Percentiles rank a stretch among this genome's conserved stretches.
These are phyloP conservation scores for Stigmatopora nigra DNA, from an alignment of 2,113 vertebrate species.

Conservation along the genomic window DNA sequence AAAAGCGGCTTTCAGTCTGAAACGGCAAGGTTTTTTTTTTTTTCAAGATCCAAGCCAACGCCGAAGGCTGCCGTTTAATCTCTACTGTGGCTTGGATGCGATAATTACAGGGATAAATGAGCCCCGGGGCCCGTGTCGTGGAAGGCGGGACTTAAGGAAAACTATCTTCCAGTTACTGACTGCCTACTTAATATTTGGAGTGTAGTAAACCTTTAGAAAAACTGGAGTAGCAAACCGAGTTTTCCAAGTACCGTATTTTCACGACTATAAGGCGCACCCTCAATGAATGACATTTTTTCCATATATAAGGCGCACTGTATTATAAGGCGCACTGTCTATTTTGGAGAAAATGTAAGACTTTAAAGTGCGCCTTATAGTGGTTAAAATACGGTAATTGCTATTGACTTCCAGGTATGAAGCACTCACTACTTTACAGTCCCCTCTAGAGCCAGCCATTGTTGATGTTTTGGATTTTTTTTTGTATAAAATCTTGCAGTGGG, in stretches of 20 bases:
- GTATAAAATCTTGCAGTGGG: no score
- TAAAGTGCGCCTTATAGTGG: no score
- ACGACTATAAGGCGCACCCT: no score
- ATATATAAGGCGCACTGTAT: no score
- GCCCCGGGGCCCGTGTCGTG: slow-evolving; percentile 25
- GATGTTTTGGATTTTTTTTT: no score
- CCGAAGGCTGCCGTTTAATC: slow-evolving; percentile 44
- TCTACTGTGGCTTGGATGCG: slow-evolving; percentile 40
- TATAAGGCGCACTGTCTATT: no score
- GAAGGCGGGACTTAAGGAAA: slow-evolving; percentile 38
- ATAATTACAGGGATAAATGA: slow-evolving; percentile 48
- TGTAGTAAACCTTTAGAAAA: slow-evolving; percentile 47
- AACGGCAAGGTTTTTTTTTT: slow-evolving; percentile 59
- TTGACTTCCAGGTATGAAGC: no score
- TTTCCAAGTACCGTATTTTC: background rate
- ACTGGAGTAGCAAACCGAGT: slow-evolving; percentile 31
- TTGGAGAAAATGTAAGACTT: no score
- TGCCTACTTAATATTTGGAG: slow-evolving; percentile 66
- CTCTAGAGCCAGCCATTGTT: no score
- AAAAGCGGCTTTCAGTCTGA: slow-evolving; percentile 41
- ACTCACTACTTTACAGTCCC: no score
- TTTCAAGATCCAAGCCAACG: slow-evolving; percentile 42
- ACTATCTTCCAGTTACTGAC: slow-evolving; percentile 49
- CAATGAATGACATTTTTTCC: no score
- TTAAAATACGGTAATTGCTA: no score